phyloP scores from a whole-genome alignment of 2,888 invertebrate genomes.

The Cacoxenus indagator region DNA sequence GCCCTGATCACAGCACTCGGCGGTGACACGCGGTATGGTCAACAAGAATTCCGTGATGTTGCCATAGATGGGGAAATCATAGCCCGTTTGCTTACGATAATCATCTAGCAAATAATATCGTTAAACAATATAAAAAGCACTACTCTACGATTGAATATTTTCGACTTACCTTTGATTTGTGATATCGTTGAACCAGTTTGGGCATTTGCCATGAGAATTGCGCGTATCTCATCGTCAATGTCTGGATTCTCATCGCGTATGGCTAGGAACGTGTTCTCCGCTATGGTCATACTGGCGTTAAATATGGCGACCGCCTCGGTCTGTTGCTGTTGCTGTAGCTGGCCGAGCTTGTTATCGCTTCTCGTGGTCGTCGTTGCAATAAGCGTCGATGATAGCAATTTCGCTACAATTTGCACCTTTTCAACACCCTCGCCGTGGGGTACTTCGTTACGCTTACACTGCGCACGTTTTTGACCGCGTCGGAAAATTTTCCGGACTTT shows the following conservation, averaged over 20 bases:
- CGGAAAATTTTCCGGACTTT: slow-evolving; percentile 43
- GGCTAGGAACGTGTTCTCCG: slow-evolving; percentile 47
- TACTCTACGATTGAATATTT: background rate
- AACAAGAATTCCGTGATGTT: slow-evolving; percentile 66
- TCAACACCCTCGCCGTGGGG: slow-evolving; percentile 21
- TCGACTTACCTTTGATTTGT: slow-evolving; percentile 61
- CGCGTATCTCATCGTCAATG: slow-evolving; percentile 62
- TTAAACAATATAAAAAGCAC: background rate
- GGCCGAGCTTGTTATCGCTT: background rate
- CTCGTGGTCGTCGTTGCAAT: slow-evolving; percentile 34
- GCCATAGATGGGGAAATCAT: slow-evolving; percentile 59
- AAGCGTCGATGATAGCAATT: slow-evolving; percentile 56
- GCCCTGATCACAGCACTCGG: slow-evolving; percentile 58
- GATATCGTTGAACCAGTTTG: slow-evolving; percentile 67
- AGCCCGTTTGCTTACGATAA: slow-evolving; percentile 63
- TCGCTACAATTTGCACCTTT: slow-evolving; percentile 50
- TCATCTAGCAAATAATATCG: slow-evolving; percentile 58
- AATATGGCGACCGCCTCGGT: background rate
- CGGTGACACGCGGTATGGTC: slow-evolving; percentile 63
- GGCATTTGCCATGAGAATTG: slow-evolving; percentile 65
- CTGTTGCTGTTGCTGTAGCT: slow-evolving; percentile 22
- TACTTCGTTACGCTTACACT: background rate
- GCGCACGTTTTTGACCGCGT: slow-evolving; percentile 22
- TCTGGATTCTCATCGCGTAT: slow-evolving; percentile 63
- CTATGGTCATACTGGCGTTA: slow-evolving; percentile 57